Conservation (phyloP, 2,888 invertebrate species). For the Brenthis hecate region DNA sequence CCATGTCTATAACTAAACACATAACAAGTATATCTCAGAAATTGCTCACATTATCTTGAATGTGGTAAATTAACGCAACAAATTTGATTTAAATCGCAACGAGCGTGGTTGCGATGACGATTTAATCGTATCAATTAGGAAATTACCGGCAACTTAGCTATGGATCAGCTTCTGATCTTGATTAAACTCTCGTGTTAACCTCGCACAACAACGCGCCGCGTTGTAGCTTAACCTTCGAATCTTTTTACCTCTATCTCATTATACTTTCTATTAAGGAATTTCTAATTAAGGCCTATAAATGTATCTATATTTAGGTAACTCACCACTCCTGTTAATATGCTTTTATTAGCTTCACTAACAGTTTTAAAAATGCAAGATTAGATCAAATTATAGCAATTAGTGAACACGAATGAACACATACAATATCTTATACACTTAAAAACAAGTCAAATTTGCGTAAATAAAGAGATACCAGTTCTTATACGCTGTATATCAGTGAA, state of each 20-base stretch:
- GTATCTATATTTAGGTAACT: too few species aligned
- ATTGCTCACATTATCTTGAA: conserved; percentile 24
- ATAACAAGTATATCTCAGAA: background rate
- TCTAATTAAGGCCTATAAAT: too few species aligned
- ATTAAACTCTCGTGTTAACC: conserved; percentile 80
- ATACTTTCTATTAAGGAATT: background rate
- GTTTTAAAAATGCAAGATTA: too few species aligned
- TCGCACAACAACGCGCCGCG: conserved; percentile 68
- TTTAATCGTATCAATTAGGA: conserved; percentile 78
- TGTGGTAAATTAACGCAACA: conserved; percentile 30
- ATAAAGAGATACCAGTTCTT: conserved; percentile 24
- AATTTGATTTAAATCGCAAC: conserved; percentile 56
- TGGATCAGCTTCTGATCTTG: conserved; percentile 74
- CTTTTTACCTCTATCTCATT: background rate
- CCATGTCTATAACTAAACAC: background rate
- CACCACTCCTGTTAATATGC: too few species aligned
- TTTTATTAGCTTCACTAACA: too few species aligned
- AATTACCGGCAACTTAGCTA: conserved; percentile 63
- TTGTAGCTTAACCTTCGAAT: conserved; percentile 44
- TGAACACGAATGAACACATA: background rate
- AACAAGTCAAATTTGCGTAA: background rate
- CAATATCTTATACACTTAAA: background rate
- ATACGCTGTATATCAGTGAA: conserved; percentile 43
- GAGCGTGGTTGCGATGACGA: conserved; percentile 65
- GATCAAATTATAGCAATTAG: too few species aligned